Evolutionary conservation across 2,113 vertebrate species (phyloP).

Genomic region (Symphodus melops): DNA sequence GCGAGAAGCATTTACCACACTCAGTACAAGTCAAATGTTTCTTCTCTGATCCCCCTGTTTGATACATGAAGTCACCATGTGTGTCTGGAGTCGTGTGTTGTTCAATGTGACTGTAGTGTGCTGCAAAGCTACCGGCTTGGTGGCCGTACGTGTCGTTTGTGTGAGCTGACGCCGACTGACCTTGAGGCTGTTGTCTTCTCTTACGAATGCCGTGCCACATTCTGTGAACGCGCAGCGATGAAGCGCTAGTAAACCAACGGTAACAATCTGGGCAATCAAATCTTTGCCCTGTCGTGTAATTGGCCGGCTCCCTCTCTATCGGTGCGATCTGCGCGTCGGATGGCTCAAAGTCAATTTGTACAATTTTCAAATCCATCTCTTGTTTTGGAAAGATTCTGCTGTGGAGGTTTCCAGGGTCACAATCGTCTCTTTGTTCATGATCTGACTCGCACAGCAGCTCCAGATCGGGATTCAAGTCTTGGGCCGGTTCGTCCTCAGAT

Average conservation of each 20-base stretch:
- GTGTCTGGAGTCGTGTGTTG: conserved; percentile 58
- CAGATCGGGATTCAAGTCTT: conserved; percentile 75
- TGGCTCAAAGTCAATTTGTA: conserved; percentile 77
- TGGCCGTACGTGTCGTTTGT: conserved; percentile 71
- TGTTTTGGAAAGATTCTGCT: conserved; percentile 51
- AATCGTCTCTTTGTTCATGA: conserved; percentile 70
- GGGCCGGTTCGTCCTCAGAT: conserved; percentile 67
- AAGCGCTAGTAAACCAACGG: conserved; percentile 75
- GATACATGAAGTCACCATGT: conserved; percentile 46
- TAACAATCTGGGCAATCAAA: conserved; percentile 78
- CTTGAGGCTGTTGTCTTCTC: conserved; percentile 65
- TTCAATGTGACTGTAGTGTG: conserved; percentile 63
- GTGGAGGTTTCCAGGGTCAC: conserved; percentile 12
- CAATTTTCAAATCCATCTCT: conserved; percentile 79
- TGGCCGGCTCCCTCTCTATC: not conserved
- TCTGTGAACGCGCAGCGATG: conserved; percentile 79
- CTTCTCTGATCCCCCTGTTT: conserved; percentile 62
- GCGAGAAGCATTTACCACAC: conserved; percentile 78
- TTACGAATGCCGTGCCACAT: conserved; percentile 77
- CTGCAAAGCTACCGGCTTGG: conserved; percentile 63
- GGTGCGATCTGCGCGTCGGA: conserved; percentile 23
- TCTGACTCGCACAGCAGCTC: conserved; percentile 81
- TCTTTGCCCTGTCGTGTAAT: conserved; percentile 38
- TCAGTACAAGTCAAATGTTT: conserved; percentile 68
- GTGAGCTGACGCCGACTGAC: conserved; percentile 63